phyloP scores from a whole-genome alignment of 2,888 invertebrate genomes.

The Coecobrya sp. region DNA sequence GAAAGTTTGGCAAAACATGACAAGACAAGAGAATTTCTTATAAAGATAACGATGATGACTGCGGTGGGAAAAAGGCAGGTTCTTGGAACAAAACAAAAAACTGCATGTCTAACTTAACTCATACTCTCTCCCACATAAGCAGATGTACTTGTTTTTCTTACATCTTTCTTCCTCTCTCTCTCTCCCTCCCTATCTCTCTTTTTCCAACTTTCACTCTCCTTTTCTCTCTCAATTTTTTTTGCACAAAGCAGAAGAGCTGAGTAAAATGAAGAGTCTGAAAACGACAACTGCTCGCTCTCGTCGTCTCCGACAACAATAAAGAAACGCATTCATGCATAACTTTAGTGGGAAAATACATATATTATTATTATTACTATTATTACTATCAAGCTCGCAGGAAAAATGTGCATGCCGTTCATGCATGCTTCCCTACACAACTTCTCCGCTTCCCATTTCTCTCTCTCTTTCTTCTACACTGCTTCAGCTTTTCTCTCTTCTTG shows the following conservation, averaged over 20 bases:
- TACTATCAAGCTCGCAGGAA: background rate
- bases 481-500: too few relatives aligned
- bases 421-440: conserved; percentile 12
- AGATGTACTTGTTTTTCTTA: background rate
- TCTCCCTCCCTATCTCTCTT: too few relatives aligned
- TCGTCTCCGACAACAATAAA: conserved; percentile 6
- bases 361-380: conserved; percentile 26
- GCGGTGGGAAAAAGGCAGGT: background rate
- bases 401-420: conserved; percentile 1
- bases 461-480: background rate
- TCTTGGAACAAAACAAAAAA: conserved; percentile 9
- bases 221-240: background rate
- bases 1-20: background rate
- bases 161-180: too few relatives aligned
- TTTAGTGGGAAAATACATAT: conserved; percentile 11
- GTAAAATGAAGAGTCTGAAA: background rate
- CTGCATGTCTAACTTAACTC: background rate
- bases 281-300: background rate
- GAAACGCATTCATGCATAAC: conserved; percentile 49
- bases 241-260: background rate
- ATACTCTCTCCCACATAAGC: background rate
- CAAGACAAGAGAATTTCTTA: background rate
- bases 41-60: background rate
- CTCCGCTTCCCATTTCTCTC: background rate
- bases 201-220: background rate